A percentile compares a stretch with the other conserved stretches of the same genome.
phyloP scores from a whole-genome alignment of 2,888 invertebrate species.

The Elysia crispata region DNA sequence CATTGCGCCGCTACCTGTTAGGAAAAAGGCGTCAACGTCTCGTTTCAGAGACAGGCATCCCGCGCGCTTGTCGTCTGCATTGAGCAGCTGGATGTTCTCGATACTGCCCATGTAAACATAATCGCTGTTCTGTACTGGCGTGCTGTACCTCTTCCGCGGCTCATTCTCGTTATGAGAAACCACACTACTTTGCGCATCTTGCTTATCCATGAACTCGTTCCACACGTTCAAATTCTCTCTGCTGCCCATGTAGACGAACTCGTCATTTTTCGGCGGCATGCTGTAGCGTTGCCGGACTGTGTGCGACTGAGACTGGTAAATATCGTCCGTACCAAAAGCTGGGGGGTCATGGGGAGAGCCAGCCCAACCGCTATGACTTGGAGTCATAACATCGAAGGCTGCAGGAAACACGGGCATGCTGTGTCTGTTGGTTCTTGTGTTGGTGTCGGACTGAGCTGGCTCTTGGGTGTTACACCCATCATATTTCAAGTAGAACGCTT shows the following conservation, averaged over 20 bases:
- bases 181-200: neutral
- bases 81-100: conserved; percentile 3
- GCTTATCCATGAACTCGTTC: neutral
- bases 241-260: conserved; percentile 45
- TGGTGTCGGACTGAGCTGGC: neutral
- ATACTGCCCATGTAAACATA: conserved; percentile 45
- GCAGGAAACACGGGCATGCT: neutral
- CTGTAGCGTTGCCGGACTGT: conserved; percentile 25
- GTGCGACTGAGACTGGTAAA: neutral
- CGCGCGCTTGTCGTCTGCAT: neutral
- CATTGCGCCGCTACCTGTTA: too few species aligned
- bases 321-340: neutral
- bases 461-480: conserved; percentile 16
- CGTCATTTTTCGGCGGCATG: conserved; percentile 30
- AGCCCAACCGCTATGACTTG: neutral
- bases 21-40: neutral
- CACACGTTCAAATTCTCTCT: conserved; percentile 32
- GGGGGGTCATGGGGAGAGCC: neutral
- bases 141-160: conserved; percentile 20
- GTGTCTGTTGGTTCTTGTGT: neutral
- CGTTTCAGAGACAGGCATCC: neutral
- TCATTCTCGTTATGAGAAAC: neutral
- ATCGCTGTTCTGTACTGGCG: conserved; percentile 35
- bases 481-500: conserved; percentile 43
- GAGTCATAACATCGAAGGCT: neutral